Evolutionary conservation across 2,888 invertebrate genomes (phyloP), one percentile per base, ranked within the genome.

Genomic region (Dryocosmus kuriphilus): DNA sequence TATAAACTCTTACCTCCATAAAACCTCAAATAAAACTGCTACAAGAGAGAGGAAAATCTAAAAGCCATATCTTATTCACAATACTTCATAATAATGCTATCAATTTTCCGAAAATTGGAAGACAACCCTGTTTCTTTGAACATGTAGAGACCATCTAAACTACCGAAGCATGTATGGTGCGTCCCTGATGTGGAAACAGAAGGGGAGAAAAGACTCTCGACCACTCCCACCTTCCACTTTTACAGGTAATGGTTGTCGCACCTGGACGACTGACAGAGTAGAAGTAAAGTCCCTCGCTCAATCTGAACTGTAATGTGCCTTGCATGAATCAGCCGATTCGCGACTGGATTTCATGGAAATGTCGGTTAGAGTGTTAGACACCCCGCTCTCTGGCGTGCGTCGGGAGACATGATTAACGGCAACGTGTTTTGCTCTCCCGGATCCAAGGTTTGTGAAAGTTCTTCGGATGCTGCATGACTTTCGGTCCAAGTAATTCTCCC

Each of bases 281-380:
- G 46, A 67, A 19, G 24, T 46, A 71, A 27, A 71, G 30, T 51
- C 51, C 51, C 51, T 46, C 51, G 71, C 41, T 71, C 51, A 71
- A 51, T 71, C 71, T 71, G 24, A 27, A 71, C 71, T 62, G 41
- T 75, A 62, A 75, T 75, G 62, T 46, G 61, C 41, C 46, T 75
- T 62, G 75, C 75, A 75, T 75, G 75, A 75, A 75, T 75, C 75
- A 75, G 75, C 76, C 67, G 74, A 78, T 79, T 79, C 77, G 77
- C 75, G 77, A 55, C 63, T 77, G 74, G 74, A 80, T 79, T 80
- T 80, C 71, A 77, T 71, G 71, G 51, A 71, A 71, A 71, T 51
- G 41, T 65, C 65, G 80, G 78, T 80, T 78, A 77, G 80, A 79
- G 41, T 78, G 78, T 80, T 78, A 77, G 80, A 79, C 80, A 80